phyloP scores from a whole-genome alignment of 2,888 invertebrate genomes.

The Stramonita haemastoma region DNA sequence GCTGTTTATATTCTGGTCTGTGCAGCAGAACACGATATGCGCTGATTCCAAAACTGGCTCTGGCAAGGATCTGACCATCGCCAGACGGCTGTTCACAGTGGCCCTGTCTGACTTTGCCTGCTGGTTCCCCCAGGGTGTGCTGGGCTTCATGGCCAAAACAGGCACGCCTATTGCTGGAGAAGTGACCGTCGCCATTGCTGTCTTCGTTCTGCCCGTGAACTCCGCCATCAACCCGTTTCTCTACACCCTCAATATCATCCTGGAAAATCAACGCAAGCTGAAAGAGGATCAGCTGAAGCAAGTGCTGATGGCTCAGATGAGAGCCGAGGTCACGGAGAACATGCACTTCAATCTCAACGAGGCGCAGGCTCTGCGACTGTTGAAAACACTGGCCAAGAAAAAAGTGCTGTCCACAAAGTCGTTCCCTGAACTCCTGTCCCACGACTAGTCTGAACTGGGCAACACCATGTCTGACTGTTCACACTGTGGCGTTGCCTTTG shows the following conservation, averaged over 20 bases:
- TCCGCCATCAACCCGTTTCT: constrained; percentile 79
- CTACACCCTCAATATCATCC: constrained; percentile 45
- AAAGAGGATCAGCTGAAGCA: too few species aligned
- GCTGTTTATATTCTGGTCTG: not conserved
- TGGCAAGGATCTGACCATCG: constrained; percentile 38
- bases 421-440: too few species aligned
- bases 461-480: too few species aligned
- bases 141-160: constrained; percentile 2
- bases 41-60: not conserved
- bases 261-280: not conserved
- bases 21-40: not conserved
- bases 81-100: constrained; percentile 29
- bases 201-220: constrained; percentile 80
- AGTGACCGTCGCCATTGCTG: constrained; percentile 42
- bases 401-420: too few species aligned
- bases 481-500: too few species aligned
- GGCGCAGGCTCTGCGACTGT: too few species aligned
- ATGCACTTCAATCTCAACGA: too few species aligned
- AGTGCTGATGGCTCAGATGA: too few species aligned
- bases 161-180: constrained; percentile 43
- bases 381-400: too few species aligned
- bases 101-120: not conserved
- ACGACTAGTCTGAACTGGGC: too few species aligned
- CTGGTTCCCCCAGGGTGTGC: constrained; percentile 20
- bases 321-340: too few species aligned